phyloP scores from a whole-genome alignment of 1,140 invertebrate genomes.

The Belonocnema kinseyi region DNA sequence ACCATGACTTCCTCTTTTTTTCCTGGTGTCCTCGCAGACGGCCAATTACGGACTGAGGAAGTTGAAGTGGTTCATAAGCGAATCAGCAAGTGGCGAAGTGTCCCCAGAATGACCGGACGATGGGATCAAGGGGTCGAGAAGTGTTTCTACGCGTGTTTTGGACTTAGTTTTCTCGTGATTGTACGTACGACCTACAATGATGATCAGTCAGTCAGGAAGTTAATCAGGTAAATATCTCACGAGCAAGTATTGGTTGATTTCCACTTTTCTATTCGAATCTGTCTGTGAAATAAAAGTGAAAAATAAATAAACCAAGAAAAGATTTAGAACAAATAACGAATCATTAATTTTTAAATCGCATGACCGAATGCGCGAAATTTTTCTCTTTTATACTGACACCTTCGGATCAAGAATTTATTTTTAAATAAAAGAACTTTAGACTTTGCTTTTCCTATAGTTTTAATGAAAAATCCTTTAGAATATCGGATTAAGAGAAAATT shows the following conservation, averaged over 20 bases:
- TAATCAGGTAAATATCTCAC: neutral
- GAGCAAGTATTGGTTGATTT: neutral
- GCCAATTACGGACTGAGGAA: slow-evolving; percentile 46
- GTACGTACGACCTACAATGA: slow-evolving; percentile 5
- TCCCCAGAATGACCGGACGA: slow-evolving; percentile 56
- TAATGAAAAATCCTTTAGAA: no score
- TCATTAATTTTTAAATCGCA: no score
- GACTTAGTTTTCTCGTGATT: slow-evolving; percentile 35
- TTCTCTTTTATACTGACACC: no score
- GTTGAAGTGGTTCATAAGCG: slow-evolving; percentile 37
- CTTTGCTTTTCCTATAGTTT: no score
- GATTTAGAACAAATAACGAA: no score
- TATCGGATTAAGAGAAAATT: no score
- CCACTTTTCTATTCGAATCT: neutral
- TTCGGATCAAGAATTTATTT: no score
- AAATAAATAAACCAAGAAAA: no score
- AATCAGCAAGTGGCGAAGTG: slow-evolving; percentile 44
- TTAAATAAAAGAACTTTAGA: no score
- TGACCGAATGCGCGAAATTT: no score
- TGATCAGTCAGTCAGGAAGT: neutral
- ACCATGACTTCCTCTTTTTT: slow-evolving; percentile 28
- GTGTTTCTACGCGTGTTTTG: slow-evolving; percentile 41
- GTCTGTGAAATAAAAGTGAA: neutral
- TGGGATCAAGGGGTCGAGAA: slow-evolving; percentile 64
- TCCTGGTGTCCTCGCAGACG: slow-evolving; percentile 36